Evolutionary conservation across 2,888 invertebrate genomes (phyloP).

Genomic region (Oscheius sp.): DNA sequence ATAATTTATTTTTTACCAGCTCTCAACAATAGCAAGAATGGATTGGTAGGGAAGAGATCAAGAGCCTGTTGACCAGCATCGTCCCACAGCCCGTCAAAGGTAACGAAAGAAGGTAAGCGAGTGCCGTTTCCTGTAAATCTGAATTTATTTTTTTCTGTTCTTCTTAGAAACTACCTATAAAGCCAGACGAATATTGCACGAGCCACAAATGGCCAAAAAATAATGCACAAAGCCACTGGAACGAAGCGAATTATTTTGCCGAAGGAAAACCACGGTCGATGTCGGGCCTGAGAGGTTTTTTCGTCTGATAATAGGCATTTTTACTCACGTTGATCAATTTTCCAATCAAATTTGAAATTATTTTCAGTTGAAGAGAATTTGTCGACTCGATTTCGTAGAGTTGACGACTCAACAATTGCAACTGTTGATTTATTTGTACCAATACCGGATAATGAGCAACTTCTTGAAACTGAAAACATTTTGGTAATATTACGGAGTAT

Average conservation of each 20-base stretch:
- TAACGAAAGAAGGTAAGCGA: constrained; percentile 29
- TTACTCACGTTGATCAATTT: constrained; percentile 46
- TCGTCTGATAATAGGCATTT: not conserved
- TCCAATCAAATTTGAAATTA: constrained; percentile 58
- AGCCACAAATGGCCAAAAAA: constrained; percentile 36
- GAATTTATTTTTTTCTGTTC: not conserved
- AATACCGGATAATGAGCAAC: constrained; percentile 60
- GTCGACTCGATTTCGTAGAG: constrained; percentile 60
- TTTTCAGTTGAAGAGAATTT: constrained; percentile 57
- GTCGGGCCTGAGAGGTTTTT: constrained; percentile 10
- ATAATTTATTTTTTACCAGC: constrained; percentile 10
- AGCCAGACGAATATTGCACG: constrained; percentile 24
- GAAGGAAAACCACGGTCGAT: constrained; percentile 31
- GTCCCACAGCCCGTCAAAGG: constrained; percentile 5
- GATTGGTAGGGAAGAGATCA: not conserved
- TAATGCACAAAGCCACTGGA: constrained; percentile 22
- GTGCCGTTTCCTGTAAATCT: constrained; percentile 25
- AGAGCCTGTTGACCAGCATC: not conserved
- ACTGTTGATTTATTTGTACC: constrained; percentile 61
- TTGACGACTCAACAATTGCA: constrained; percentile 56
- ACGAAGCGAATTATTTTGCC: constrained; percentile 20
- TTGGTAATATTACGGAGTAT: too few relatives aligned
- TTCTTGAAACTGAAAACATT: constrained; percentile 59
- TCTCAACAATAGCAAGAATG: not conserved
- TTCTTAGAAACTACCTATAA: constrained; percentile 5